Conservation (phyloP, 2,888 invertebrate genomes). For the Pyrocoelia pectoralis region DNA sequence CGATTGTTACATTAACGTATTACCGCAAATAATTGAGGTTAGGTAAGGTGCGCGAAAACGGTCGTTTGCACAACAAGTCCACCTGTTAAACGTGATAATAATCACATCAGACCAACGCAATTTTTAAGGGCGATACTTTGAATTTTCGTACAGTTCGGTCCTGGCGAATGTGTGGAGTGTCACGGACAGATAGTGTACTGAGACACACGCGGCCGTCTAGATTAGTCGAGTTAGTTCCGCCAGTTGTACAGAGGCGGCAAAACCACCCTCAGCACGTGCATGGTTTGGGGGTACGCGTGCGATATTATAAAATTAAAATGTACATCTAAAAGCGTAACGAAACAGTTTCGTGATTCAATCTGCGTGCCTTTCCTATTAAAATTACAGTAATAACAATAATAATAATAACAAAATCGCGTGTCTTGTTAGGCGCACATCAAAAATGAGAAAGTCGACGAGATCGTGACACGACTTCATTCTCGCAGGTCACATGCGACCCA, state of each 20-base stretch:
- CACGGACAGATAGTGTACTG: conserved; percentile 45
- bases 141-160: conserved; percentile 20
- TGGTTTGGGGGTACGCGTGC: conserved; percentile 14
- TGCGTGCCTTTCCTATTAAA: conserved; percentile 4
- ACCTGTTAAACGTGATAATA: no score
- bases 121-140: background rate
- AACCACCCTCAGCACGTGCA: conserved; percentile 30
- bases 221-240: conserved; percentile 46
- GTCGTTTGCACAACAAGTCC: no score
- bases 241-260: conserved; percentile 35
- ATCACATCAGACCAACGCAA: no score
- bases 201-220: conserved; percentile 44
- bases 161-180: conserved; percentile 41
- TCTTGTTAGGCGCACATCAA: conserved; percentile 25
- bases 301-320: conserved; percentile 32
- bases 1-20: no score
- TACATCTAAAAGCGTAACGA: background rate
- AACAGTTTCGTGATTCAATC: background rate
- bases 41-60: no score
- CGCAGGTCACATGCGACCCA: background rate
- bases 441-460: conserved; percentile 26
- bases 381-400: conserved; percentile 2
- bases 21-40: no score
- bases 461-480: conserved; percentile 25
- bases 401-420: conserved; percentile 17